phyloP scores from a whole-genome alignment of 2,888 invertebrate genomes.

The Holacanthella duospinosa region DNA sequence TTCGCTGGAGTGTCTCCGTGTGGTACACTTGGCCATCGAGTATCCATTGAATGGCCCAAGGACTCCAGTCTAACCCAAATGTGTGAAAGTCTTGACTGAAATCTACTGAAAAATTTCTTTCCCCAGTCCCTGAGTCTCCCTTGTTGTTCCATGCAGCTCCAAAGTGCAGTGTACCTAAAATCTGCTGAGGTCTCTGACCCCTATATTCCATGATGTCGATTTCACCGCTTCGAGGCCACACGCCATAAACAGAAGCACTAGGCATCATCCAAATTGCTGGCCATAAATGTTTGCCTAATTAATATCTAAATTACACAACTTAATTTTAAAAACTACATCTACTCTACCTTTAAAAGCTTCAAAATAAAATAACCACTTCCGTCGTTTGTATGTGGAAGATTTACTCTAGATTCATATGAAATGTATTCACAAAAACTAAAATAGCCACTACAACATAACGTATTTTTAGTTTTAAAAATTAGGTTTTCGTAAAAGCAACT shows the following conservation, averaged over 20 bases:
- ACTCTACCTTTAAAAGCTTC: no score
- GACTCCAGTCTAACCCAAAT: constrained; percentile 18
- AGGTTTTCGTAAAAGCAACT: no score
- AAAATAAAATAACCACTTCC: no score
- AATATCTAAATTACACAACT: no score
- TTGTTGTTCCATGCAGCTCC: constrained; percentile 22
- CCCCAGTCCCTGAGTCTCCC: constrained; percentile 16
- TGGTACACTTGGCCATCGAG: constrained; percentile 15
- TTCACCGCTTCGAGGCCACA: constrained; percentile 22
- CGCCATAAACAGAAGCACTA: constrained; percentile 12
- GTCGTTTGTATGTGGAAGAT: no score
- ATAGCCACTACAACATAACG: no score
- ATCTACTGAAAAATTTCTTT: constrained; percentile 14
- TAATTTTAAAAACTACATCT: no score
- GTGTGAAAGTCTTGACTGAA: constrained; percentile 23
- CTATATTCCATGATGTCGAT: constrained; percentile 24
- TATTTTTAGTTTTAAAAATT: no score
- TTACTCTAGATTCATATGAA: no score
- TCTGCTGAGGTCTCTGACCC: constrained; percentile 15
- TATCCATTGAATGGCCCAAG: constrained; percentile 12
- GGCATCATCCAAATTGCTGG: constrained; percentile 35
- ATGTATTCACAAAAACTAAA: no score
- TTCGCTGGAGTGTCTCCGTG: constrained; percentile 9
- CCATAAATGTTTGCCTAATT: constrained; percentile 29
- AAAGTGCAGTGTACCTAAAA: constrained; percentile 22